phyloP scores from a whole-genome alignment of 2,888 invertebrate species.

The Anthophora plumipes region DNA sequence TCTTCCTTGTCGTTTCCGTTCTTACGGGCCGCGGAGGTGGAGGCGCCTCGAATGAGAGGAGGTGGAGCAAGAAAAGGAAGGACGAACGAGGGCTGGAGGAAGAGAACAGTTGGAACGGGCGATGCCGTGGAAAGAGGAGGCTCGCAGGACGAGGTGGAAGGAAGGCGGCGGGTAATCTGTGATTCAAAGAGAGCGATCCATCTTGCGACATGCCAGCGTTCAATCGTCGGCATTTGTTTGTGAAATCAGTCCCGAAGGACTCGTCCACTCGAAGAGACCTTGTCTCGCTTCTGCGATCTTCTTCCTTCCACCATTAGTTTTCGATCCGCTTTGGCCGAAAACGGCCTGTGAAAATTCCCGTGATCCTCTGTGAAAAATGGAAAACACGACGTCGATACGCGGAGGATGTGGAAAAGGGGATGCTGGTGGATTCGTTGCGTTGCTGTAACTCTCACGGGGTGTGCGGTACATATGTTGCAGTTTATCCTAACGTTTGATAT shows the following conservation, averaged over 20 bases:
- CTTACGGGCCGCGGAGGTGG: conserved; percentile 60
- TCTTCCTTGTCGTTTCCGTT: conserved; percentile 1
- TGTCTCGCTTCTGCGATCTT: conserved; percentile 37
- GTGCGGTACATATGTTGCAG: too few species aligned
- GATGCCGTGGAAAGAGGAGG: conserved; percentile 20
- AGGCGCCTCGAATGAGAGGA: conserved; percentile 62
- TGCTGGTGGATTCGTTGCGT: too few species aligned
- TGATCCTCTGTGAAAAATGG: neutral
- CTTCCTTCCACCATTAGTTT: conserved; percentile 13
- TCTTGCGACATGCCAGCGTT: conserved; percentile 83
- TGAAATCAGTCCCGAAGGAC: conserved; percentile 82
- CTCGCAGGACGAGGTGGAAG: conserved; percentile 60
- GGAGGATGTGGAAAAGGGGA: too few species aligned
- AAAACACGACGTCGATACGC: too few species aligned
- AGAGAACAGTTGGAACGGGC: conserved; percentile 33
- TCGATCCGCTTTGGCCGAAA: conserved; percentile 14
- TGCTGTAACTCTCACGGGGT: too few species aligned
- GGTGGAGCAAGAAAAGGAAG: conserved; percentile 54
- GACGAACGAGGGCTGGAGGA: conserved; percentile 46
- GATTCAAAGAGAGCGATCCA: conserved; percentile 84
- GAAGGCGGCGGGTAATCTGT: conserved; percentile 80
- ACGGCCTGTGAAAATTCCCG: conserved; percentile 24
- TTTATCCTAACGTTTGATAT: too few species aligned
- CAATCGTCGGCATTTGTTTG: conserved; percentile 84
- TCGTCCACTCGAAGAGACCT: conserved; percentile 58